Evolutionary conservation across 53 echinoderm and acorn worm species (phyloP).

Genomic region (Antedon mediterranea): DNA sequence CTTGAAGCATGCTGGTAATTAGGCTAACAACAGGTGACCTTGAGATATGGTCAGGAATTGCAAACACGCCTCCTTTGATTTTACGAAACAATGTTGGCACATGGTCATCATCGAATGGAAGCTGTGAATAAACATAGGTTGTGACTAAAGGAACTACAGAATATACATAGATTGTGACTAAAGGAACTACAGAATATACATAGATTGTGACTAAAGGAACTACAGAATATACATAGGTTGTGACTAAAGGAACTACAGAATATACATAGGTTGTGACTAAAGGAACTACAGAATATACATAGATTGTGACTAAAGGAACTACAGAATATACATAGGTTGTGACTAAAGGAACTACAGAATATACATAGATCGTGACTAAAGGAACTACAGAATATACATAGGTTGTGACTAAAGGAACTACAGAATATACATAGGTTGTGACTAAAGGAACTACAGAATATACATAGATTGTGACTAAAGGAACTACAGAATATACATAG

Average conservation of each 20-base stretch:
- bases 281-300: constrained; percentile 2
- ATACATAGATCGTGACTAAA: too few species aligned
- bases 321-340: not conserved
- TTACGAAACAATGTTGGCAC: constrained; percentile 92
- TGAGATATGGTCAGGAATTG: constrained; percentile 76
- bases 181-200: too few species aligned
- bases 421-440: not conserved
- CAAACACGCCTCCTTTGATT: constrained; percentile 88
- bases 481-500: not conserved
- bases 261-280: too few species aligned
- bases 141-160: too few species aligned
- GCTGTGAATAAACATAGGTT: constrained; percentile 19
- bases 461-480: too few species aligned
- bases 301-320: too few species aligned
- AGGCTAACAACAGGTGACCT: constrained; percentile 76
- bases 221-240: not conserved
- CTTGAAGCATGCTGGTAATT: constrained; percentile 81
- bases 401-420: too few species aligned
- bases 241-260: too few species aligned
- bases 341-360: too few species aligned
- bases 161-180: too few species aligned
- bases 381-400: not conserved
- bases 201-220: too few species aligned
- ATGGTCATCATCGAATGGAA: constrained; percentile 98
- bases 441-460: too few species aligned